Percentiles rank a stretch among this genome's conserved stretches.
phyloP scores from a whole-genome alignment of 2,888 invertebrate species.

The Orthosia gothica region DNA sequence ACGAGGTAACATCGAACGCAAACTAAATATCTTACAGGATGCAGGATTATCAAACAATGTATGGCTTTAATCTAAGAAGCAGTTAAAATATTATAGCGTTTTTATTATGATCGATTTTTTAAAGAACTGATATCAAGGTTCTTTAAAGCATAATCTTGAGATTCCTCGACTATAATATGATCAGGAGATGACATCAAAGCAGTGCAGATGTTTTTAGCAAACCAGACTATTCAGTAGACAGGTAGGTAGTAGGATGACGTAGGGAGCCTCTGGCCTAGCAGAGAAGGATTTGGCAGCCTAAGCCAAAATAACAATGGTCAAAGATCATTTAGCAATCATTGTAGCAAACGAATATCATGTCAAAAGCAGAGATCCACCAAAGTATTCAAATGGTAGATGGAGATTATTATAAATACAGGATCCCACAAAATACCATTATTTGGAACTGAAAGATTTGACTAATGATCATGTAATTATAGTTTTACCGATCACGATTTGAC shows the following conservation, averaged over 20 bases:
- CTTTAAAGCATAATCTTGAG: background rate
- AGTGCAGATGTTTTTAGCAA: background rate
- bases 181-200: too few species aligned
- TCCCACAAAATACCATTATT: background rate
- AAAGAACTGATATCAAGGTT: constrained; percentile 50
- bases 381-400: background rate
- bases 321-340: background rate
- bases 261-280: background rate
- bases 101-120: constrained; percentile 65
- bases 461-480: background rate
- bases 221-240: too few species aligned
- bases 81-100: constrained; percentile 64
- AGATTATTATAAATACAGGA: background rate
- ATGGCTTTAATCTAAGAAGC: constrained; percentile 75
- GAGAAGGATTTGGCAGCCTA: background rate
- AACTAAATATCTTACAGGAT: constrained; percentile 83
- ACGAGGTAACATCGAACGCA: constrained; percentile 87
- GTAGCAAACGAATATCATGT: background rate
- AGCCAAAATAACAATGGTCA: background rate
- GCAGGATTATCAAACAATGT: constrained; percentile 84
- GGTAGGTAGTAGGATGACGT: background rate
- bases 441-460: background rate
- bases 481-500: background rate
- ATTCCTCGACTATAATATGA: background rate
- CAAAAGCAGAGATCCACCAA: background rate